These are phyloP conservation scores for Sphaerophoria rueppellii DNA, from an alignment of 2,888 invertebrate species.

Conservation along the genomic window DNA sequence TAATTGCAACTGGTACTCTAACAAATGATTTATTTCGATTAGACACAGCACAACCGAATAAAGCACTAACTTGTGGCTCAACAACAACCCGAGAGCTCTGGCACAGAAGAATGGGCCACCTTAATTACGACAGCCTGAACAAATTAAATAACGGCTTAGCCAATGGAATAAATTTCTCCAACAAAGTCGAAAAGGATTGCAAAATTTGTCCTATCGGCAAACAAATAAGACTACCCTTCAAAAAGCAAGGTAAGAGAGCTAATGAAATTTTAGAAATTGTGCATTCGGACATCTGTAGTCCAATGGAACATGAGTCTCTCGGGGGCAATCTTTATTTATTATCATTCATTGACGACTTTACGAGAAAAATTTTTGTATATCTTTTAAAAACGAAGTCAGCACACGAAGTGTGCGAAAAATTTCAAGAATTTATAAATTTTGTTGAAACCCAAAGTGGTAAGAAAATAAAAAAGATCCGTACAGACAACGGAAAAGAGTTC, in stretches of 20 bases:
- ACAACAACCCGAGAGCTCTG: background rate
- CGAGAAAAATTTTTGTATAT: conserved; percentile 31
- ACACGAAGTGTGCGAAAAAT: conserved; percentile 19
- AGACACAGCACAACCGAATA: background rate
- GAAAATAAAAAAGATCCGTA: conserved; percentile 28
- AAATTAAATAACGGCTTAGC: conserved; percentile 38
- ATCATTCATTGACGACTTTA: conserved; percentile 46
- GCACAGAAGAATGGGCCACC: conserved; percentile 51
- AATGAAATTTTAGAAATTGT: conserved; percentile 76
- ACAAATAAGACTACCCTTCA: conserved; percentile 74
- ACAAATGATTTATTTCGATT: conserved; percentile 1
- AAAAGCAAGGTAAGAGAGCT: conserved; percentile 63
- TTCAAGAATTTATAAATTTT: background rate
- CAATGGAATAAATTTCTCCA: conserved; percentile 36
- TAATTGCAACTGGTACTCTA: conserved; percentile 1
- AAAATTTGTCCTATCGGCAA: conserved; percentile 74
- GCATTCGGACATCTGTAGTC: conserved; percentile 79
- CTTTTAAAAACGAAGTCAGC: conserved; percentile 53
- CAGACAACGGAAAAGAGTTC: conserved; percentile 22
- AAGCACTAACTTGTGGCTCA: background rate
- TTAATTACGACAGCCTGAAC: conserved; percentile 37
- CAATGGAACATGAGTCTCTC: conserved; percentile 77
- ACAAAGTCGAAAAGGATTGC: conserved; percentile 60
- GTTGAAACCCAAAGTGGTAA: conserved; percentile 3
- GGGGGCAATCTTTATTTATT: conserved; percentile 47